A percentile compares a stretch with the other conserved stretches of the same genome.
phyloP scores from a whole-genome alignment of 1,140 invertebrate genomes.

The Saxidomus purpurata region DNA sequence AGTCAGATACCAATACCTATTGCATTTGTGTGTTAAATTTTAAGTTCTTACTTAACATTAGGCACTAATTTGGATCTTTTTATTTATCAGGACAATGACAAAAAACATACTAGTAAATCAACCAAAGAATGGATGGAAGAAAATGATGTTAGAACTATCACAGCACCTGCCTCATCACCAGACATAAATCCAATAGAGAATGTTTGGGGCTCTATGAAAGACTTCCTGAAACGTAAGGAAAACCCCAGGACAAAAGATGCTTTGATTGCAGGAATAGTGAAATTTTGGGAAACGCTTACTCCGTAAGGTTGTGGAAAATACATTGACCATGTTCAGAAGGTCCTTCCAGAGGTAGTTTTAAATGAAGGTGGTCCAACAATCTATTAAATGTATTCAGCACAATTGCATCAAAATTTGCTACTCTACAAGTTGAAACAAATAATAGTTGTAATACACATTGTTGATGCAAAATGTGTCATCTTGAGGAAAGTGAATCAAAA shows the following conservation, averaged over 20 bases:
- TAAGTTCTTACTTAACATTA: too few relatives aligned
- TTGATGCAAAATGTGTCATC: too few relatives aligned
- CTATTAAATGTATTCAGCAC: too few relatives aligned
- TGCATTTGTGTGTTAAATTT: too few relatives aligned
- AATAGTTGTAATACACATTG: too few relatives aligned
- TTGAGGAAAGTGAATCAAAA: too few relatives aligned
- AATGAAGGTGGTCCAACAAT: constrained; percentile 25
- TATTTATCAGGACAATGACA: constrained; percentile 38
- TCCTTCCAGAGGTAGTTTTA: constrained; percentile 6
- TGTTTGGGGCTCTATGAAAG: constrained; percentile 18
- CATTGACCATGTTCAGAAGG: constrained; percentile 32
- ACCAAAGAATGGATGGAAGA: constrained; percentile 30
- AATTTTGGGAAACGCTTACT: neutral
- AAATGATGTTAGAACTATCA: neutral
- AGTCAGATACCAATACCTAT: too few relatives aligned
- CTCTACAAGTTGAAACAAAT: too few relatives aligned
- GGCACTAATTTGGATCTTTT: neutral
- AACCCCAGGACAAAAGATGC: constrained; percentile 24
- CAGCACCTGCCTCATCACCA: neutral
- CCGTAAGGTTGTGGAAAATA: neutral
- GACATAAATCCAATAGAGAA: too few relatives aligned
- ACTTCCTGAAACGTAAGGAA: neutral
- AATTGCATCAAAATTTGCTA: too few relatives aligned
- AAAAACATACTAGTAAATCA: constrained; percentile 19
- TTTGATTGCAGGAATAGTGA: constrained; percentile 2